Base-by-base conservation (phyloP, 2,888 invertebrate genomes). In the Agriopis leucophaearia region DNA sequence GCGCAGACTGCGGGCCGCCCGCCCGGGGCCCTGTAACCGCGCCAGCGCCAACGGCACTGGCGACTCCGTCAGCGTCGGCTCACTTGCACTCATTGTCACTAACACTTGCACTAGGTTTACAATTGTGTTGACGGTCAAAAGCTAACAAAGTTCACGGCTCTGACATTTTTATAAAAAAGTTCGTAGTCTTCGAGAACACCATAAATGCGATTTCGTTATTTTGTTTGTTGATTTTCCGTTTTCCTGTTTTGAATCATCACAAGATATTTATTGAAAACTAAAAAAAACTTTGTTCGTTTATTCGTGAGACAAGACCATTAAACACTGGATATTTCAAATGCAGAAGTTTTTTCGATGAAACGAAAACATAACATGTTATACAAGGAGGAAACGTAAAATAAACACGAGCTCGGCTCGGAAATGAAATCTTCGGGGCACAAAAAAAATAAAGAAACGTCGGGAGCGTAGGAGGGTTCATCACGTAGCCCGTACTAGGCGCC, bases 21-120 rank as follows among this genome's bases (percentile, higher is more conserved):
- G 94, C 79, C 83, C 55, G 27, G 55, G 27, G n/a, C 42, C 86
- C 76, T 89, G 93, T 69, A 89, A 83, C 72, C 93, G 84, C 73
- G 93, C 89, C 80, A 94, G 83, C 64, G 94, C 92, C 83, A 94
- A 79, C 63, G 94, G 92, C 83, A 94, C 94, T 71, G 94, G 94
- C 73, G 93, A 91, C 85, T 94, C 93, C 64, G 92, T 92, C 78
- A 94, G 70, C 61, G 93, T 93, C 56, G 92, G 88, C 78, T 93
- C 93, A 79, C 88, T 63, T 42, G 69, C 87, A 85, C 90, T 94
- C 93, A 91, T 93, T 78, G 78, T 90, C 77, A 77, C 74, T 58
- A 74, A 75, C 81, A 83, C 82, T 80, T 69, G 68, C 83, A 86
- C 83, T 84, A 66, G 50, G 71, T 76, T 76, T 76, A 80, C 85